Base-by-base conservation (phyloP, 1,140 invertebrate species). In the Argopecten irradians region DNA sequence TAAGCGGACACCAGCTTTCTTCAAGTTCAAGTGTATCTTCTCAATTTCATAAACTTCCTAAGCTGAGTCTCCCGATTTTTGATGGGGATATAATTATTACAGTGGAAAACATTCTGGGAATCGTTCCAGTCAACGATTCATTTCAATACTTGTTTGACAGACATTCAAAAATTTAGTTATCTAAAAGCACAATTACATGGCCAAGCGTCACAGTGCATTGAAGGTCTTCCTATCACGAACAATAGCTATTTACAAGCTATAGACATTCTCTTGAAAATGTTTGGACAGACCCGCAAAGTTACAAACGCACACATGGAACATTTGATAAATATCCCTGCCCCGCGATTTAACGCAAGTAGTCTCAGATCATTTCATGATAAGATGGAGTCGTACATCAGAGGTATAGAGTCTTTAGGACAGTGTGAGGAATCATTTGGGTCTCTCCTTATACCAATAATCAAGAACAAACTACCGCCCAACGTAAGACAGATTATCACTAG, bases 51-150 rank as follows among this genome's bases (percentile, higher is more conserved):
- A 87, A 46, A 55, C 82, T 91, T 22, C 90, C 90, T 13, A 89
- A 88, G 41, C 39, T 89, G 46, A 85, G 82, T 14, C 43, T 91
- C 39, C 85, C 84, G 1, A 84, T 35, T 35, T 85, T 91, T 82
- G 19, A 35, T 43, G 88, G 90, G 28, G 84, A 89, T 32, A n/a
- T 88, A n/a, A n/a, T n/a, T n/a, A 84, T 22, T 91, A 34, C 22
- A 43, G n/a, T 91, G 90, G 90, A 87, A 41, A 28, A 85, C 87
- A 32, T 88, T 89, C 34, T 89, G 85, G 87, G 88, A 91, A 22
- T 83, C 83, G 7, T 91, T 86, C 41, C 22, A 91, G 33, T 55
- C 86, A 2, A 83, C 87, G 0, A 86, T 91, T 7, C 86, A 91
- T 35, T 33, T 35, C 19, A 91, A 89, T 34, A 2, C 83, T 9